Base-by-base conservation (phyloP, 2,797 vertebrate genomes). In the Leptodactylus fallax region DNA sequence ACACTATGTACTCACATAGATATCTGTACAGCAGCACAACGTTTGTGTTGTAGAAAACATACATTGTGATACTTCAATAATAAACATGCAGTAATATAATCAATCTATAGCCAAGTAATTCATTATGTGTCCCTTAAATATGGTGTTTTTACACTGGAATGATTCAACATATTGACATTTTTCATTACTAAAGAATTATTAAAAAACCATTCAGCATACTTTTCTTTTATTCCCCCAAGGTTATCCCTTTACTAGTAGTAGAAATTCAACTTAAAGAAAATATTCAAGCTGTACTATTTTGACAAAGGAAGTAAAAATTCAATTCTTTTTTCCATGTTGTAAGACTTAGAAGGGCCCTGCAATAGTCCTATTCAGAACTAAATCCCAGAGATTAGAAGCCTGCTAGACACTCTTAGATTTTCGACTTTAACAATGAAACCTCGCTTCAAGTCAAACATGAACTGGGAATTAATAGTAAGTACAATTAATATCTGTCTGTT, bases 381-480 rank as follows among this genome's bases (percentile, higher is more conserved):
- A 88, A 88, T 80, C 81, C 82, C 45, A n/a, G 83, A 85, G 87
- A 88, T 88, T 88, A 88, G 53, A 88, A 71, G 69, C 53, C 21
- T 53, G n/a, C 51, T 55, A 87, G 80, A 79, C 17, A 71, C 65
- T 36, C 45, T 69, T 53, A 36, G 58, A 36, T 79, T 78, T 79
- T 65, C 21, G 60, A 67, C 65, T 65, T 65, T 77, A 36, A 65
- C 27, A 77, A 77, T 53, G 71, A 77, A 69, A 25, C 81, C 12
- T 13, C 45, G n/a, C 25, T 45, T 67, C 27, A 76, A 83, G 47
- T 65, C 47, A 76, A 87, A 87, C 69, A 82, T 53, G 23, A 87
- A 61, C 49, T 82, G 49, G 60, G 83, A 78, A 53, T 85, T 85
- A 85, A 76, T 53, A 53, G 58, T 25, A 86, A 86, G 61, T 23